Base-by-base conservation (phyloP, 2,888 invertebrate genomes). In the Drosophila formosana region DNA sequence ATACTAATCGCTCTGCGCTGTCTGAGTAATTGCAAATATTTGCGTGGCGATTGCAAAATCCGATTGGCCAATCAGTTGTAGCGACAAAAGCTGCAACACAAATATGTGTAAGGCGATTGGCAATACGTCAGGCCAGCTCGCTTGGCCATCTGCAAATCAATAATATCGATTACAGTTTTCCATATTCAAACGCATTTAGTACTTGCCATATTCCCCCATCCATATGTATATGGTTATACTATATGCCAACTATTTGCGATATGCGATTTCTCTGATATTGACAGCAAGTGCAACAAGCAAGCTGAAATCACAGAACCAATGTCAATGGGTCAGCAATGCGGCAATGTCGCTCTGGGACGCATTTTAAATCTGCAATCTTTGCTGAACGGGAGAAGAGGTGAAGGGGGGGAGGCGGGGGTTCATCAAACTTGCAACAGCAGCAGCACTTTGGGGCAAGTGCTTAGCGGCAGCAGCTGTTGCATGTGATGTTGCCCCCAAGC, bases 21-120 rank as follows among this genome's bases (percentile, higher is more conserved):
- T 45, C 23, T 45, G 52, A 49, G 52, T 46, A 63, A 63, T 78
- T 64, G 53, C 63, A 57, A 79, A 65, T 80, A 67, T 75, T 80
- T 72, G 43, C 72, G 47, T 51, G 55, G 60, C 63, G 80, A 82
- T 73, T 75, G 76, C 37, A 11, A 32, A 52, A 37, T 63, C 60
- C 63, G 80, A 82, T 73, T 75, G 73, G 70, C 63, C 82, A 88
- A 88, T 82, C 86, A 88, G 72, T 65, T 75, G 50, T 74, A 74
- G 75, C 80, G 85, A 70, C 82, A 76, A 78, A 73, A 66, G 39
- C 66, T 43, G 66, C 72, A 72, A 46, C 13, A 45, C 8, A 45
- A 77, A 67, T 78, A 84, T 65, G 75, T 84, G 75, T 84, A 39
- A 72, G 50, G 61, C 79, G 58, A 56, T 66, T 63, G 70, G 45